Base-by-base conservation (phyloP, 2,113 vertebrate genomes). In the Eudyptes chrysolophus region DNA sequence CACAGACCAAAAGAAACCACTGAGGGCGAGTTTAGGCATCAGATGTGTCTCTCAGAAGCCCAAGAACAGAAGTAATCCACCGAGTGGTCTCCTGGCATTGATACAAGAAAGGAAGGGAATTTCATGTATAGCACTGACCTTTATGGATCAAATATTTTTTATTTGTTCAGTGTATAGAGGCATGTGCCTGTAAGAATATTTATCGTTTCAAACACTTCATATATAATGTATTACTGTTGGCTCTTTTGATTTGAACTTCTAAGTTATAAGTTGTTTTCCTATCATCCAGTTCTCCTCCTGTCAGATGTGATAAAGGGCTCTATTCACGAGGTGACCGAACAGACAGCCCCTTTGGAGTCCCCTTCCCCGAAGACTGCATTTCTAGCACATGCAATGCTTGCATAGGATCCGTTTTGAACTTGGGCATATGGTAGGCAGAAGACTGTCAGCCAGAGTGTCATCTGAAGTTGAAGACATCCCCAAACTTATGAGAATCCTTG, bases 241-340 rank as follows among this genome's bases (percentile, higher is more conserved):
- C 42, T 78, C 71, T 64, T 95, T 60, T 22, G 66, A 81, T 78
- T 90, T 84, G 94, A 86, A 89, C 69, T 65, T 77, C 66, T 49
- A 68, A 42, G 71, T 55, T 48, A 0, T 13, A 58, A 89, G 87
- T 17, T 89, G 77, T 77, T 89, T 71, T 84, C 49, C 77, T 66
- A 0, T n/a, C 85, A 87, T 26, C 70, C 85, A 49, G 84, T 72
- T 89, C 75, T 91, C 61, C 84, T 94, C 29, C 88, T 88, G 96
- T 11, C 94, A 95, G 90, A 57, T 22, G 34, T 65, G 94, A 93
- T 58, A 70, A 76, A 95, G 89, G 90, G 92, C 83, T 87, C 71
- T 48, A 4, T 8, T 52, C 61, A 40, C 1, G 10, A 65, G 78
- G 62, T 69, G 85, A 75, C 15, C 0, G 0, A 75, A 32, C 65